Base-by-base conservation (phyloP, 2,888 invertebrate genomes). In the Eudasyphora cyanicolor region DNA sequence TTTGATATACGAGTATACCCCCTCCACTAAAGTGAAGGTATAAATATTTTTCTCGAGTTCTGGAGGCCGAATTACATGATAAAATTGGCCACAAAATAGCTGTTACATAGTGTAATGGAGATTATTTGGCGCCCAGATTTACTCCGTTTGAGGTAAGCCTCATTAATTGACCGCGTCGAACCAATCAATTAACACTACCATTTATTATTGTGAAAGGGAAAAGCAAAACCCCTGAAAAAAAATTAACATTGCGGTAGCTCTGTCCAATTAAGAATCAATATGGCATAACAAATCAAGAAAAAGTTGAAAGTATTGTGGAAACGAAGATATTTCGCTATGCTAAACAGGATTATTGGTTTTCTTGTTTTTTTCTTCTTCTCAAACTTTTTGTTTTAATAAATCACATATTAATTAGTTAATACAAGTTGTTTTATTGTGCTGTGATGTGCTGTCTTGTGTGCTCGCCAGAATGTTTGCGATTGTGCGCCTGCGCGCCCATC, bases 361-460 rank as follows among this genome's bases (percentile, higher is more conserved):
- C 64, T 38, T 35, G 64, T 64, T 64, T 64, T 4, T 17, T 49
- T 8, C 14, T 21, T 19, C 3, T 64, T 12, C 27, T 19, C 24
- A n/a, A n/a, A n/a, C 54, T 69, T 67, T n/a, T n/a, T 49, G 35
- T 62, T 62, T 74, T 38, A 82, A 76, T 67, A 78, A 82, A 78
- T 75, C 70, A 82, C 75, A 64, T 35, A 70, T 29, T 73, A 69
- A 64, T 60, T 60, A 21, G 51, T 38, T 5, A 57, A 82, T 38
- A 67, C 57, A 79, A 79, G 71, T 79, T 74, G 54, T 64, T 70
- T 24, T 73, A 19, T 35, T 64, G 35, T 38, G 38, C 64, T 64
- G n/a, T n/a, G n/a, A n/a, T n/a, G n/a, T n/a, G n/a, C n/a, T n/a
- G n/a, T 17, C 49, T 49, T n/a, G 49, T 49, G n/a, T 3, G 14